phyloP scores from a whole-genome alignment of 2,797 vertebrate species.

The Acanthornis magna region DNA sequence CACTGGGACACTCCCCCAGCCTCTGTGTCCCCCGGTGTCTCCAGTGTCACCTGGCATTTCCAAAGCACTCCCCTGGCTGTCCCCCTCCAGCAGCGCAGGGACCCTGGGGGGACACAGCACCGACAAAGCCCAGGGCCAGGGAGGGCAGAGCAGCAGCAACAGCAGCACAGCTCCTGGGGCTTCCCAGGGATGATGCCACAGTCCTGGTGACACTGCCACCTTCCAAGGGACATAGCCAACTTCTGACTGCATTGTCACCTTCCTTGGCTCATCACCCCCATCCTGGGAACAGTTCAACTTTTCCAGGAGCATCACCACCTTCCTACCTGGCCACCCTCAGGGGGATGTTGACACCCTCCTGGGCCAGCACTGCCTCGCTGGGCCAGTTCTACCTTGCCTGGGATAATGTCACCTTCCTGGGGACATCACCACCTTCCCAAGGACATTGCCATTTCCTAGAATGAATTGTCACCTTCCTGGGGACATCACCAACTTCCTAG shows the following conservation, averaged over 20 bases:
- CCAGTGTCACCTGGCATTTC: background rate
- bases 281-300: background rate
- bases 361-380: background rate
- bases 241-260: background rate
- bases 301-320: no score
- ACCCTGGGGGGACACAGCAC: background rate
- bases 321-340: background rate
- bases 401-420: background rate
- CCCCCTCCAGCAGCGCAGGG: background rate
- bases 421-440: background rate
- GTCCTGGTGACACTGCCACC: background rate
- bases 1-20: no score
- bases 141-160: background rate
- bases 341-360: background rate
- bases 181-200: background rate
- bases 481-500: no score
- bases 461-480: background rate
- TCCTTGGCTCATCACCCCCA: no score
- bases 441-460: background rate
- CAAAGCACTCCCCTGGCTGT: background rate
- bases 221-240: background rate
- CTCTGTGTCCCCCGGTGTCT: background rate
- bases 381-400: background rate
- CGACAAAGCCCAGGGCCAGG: background rate
- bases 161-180: background rate